A percentile compares a stretch with the other conserved stretches of the same genome.
Conservation (phyloP, 2,888 invertebrate genomes). For the Hipparchia sbordonii region DNA sequence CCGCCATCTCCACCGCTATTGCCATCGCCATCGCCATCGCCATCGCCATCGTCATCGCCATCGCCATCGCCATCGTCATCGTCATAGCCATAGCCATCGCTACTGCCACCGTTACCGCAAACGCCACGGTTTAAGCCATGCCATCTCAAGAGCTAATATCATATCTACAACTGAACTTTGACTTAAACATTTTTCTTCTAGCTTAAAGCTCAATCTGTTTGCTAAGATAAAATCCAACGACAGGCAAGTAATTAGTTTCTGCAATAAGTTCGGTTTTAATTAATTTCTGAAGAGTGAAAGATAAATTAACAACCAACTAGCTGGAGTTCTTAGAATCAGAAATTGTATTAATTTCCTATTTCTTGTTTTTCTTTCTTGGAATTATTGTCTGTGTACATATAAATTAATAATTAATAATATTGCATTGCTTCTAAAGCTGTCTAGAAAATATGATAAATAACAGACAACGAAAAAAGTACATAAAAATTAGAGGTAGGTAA, state of each 20-base stretch:
- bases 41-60: no score
- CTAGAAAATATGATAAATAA: no score
- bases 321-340: neutral
- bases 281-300: slow-evolving; percentile 17
- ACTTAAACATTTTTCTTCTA: neutral
- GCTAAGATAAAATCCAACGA: slow-evolving; percentile 15
- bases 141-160: no score
- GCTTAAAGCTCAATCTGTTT: slow-evolving; percentile 7
- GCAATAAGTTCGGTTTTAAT: slow-evolving; percentile 23
- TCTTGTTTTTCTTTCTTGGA: slow-evolving; percentile 5
- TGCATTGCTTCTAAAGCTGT: no score
- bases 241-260: slow-evolving; percentile 24
- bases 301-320: slow-evolving; percentile 17
- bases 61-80: no score
- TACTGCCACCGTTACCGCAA: no score
- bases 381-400: neutral
- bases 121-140: no score
- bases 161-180: neutral
- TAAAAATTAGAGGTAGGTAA: no score
- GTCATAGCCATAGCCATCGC: no score
- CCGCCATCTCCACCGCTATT: no score
- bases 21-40: no score
- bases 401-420: neutral
- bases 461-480: no score
- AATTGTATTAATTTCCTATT: neutral